Percentiles rank a stretch among this genome's conserved stretches.
Evolutionary conservation across 2,113 vertebrate species (phyloP).

Genomic region (Chionodraco myersi): DNA sequence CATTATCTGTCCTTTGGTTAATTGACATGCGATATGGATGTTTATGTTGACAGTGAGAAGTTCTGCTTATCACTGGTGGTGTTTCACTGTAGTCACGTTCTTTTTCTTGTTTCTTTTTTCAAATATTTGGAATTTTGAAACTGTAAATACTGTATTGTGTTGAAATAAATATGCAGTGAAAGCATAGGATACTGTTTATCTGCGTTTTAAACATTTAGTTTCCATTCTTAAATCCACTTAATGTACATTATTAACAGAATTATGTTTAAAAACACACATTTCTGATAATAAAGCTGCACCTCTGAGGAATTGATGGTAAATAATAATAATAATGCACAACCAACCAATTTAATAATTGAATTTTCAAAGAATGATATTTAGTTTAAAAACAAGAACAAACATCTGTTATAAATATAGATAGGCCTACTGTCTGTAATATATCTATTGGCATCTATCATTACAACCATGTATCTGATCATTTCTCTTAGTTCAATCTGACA

Average conservation of each 20-base stretch:
- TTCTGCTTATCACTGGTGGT: slow-evolving; percentile 39
- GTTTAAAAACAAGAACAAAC: not conserved
- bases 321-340: no score
- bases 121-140: slow-evolving; percentile 52
- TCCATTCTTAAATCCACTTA: not conserved
- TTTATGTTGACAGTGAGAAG: slow-evolving; percentile 48
- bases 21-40: slow-evolving; percentile 45
- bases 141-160: slow-evolving; percentile 69
- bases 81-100: not conserved
- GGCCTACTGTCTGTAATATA: no score
- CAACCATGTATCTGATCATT: no score
- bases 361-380: no score
- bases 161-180: slow-evolving; percentile 75
- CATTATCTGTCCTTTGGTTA: slow-evolving; percentile 32
- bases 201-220: not conserved
- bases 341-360: no score
- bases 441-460: no score
- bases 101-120: slow-evolving; percentile 15
- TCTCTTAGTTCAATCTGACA: not conserved
- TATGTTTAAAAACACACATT: no score
- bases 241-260: no score
- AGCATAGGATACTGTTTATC: not conserved
- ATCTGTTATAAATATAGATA: not conserved
- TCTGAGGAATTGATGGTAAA: no score
- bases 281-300: no score